Evolutionary conservation across 1,140 invertebrate species (phyloP).

Genomic region (Nasonia giraulti): DNA sequence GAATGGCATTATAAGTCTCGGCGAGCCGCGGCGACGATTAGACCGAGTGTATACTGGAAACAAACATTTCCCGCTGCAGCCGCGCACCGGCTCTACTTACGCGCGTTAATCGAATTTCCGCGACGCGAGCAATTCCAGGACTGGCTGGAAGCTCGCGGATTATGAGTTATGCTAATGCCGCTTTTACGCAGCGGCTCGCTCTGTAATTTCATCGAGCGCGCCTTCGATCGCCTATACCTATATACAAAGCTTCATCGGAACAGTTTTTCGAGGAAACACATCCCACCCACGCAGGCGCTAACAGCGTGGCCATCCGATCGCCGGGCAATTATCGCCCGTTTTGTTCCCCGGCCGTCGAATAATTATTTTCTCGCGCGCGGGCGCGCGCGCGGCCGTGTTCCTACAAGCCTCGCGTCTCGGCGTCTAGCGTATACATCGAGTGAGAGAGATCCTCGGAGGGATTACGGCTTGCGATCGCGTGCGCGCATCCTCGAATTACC

Average conservation of each 20-base stretch:
- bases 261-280: not conserved
- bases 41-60: not conserved
- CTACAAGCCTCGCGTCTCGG: not conserved
- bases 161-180: constrained; percentile 2
- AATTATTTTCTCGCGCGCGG: not conserved
- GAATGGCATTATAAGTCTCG: not conserved
- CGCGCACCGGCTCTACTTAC: not conserved
- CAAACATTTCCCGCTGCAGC: not conserved
- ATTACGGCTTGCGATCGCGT: constrained; percentile 21
- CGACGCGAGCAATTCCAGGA: too few species aligned
- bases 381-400: not conserved
- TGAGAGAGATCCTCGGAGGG: not conserved
- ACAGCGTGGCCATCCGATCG: not conserved
- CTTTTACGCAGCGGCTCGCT: not conserved
- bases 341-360: not conserved
- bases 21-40: not conserved
- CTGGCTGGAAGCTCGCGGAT: not conserved
- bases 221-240: not conserved
- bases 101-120: not conserved
- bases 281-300: not conserved
- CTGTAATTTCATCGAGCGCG: not conserved
- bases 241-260: too few species aligned
- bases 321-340: constrained; percentile 5
- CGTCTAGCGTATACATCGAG: not conserved
- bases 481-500: constrained; percentile 46